A percentile compares a stretch with the other conserved stretches of the same genome.
Conservation (phyloP, 2,888 invertebrate genomes). For the Timandra comae region DNA sequence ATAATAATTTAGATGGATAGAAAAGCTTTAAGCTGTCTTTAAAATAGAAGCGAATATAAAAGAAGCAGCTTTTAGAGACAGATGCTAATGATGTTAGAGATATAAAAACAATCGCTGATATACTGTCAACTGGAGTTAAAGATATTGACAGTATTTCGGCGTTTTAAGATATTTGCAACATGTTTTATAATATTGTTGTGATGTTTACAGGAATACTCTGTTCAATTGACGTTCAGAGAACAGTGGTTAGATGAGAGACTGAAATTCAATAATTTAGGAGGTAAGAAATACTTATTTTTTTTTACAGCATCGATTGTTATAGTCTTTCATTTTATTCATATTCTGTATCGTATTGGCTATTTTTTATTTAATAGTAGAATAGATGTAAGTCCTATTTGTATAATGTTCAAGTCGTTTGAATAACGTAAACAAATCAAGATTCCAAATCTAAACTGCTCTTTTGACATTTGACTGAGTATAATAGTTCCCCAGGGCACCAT, state of each 20-base stretch:
- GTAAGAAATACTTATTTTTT: too few species aligned
- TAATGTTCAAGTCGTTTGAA: too few species aligned
- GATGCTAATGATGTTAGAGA: neutral
- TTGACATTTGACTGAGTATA: neutral
- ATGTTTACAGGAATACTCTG: constrained; percentile 94
- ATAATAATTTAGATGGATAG: constrained; percentile 25
- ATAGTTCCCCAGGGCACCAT: neutral
- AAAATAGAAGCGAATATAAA: constrained; percentile 16
- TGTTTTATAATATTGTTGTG: constrained; percentile 5
- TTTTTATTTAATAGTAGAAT: too few species aligned
- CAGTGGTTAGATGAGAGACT: constrained; percentile 97
- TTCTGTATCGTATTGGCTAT: too few species aligned
- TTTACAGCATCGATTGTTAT: too few species aligned
- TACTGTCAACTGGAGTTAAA: too few species aligned
- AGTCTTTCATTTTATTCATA: too few species aligned
- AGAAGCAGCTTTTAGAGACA: constrained; percentile 7
- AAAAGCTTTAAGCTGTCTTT: constrained; percentile 1
- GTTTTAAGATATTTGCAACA: neutral
- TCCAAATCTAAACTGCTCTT: too few species aligned
- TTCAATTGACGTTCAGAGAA: constrained; percentile 97
- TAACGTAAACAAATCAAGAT: too few species aligned
- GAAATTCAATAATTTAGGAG: constrained; percentile 91
- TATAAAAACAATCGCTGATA: neutral
- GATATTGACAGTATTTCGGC: neutral
- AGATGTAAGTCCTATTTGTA: too few species aligned